Evolutionary conservation across 2,113 vertebrate species (phyloP).

Genomic region (Ophthalmolycus amberensis): DNA sequence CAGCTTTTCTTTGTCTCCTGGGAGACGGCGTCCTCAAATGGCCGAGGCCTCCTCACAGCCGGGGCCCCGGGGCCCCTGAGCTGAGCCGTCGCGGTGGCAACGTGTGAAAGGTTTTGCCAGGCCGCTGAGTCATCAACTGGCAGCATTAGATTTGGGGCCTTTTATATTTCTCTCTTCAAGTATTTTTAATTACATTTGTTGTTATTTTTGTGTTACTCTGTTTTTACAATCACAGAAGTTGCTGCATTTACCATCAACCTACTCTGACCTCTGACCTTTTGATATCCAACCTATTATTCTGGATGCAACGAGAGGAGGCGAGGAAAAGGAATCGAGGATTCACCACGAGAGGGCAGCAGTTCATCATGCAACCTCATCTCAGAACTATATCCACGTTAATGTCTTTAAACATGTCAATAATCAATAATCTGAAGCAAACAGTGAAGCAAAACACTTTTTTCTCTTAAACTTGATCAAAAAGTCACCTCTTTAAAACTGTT

Average conservation of each 20-base stretch:
- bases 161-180: background rate
- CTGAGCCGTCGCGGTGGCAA: constrained; percentile 46
- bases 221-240: background rate
- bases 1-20: constrained; percentile 38
- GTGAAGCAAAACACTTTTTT: too few species aligned
- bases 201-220: background rate
- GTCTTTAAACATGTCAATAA: background rate
- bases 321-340: background rate
- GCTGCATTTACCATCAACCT: background rate
- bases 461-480: too few species aligned
- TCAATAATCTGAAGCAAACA: background rate
- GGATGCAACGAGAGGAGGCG: background rate
- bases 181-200: background rate
- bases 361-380: too few species aligned
- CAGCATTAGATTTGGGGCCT: background rate
- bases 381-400: background rate
- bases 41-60: constrained; percentile 28
- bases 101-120: constrained; percentile 36
- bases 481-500: too few species aligned
- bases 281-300: background rate
- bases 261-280: constrained; percentile 16
- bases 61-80: constrained; percentile 21
- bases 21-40: constrained; percentile 60
- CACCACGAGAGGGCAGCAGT: constrained; percentile 21
- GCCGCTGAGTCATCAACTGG: constrained; percentile 55